These are phyloP conservation scores for Pipistrellus kuhlii DNA, from an alignment of 2,797 vertebrate species.

Conservation along the genomic window DNA sequence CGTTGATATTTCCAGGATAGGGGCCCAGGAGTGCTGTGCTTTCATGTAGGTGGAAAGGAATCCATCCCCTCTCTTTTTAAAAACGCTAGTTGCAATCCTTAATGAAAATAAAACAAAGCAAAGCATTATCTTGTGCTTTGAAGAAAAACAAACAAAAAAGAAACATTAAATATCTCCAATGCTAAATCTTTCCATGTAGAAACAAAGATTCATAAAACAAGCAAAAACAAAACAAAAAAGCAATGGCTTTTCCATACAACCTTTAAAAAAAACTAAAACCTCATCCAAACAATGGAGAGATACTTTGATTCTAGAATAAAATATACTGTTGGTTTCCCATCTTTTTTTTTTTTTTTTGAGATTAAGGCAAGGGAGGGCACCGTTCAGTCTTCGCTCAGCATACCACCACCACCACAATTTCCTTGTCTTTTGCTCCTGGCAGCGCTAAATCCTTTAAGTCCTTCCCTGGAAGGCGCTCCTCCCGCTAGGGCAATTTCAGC, in stretches of 20 bases:
- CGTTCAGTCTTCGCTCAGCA: conserved; percentile 74
- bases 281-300: too few species aligned
- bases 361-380: conserved; percentile 80
- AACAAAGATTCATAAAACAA: neutral
- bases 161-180: neutral
- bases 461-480: conserved; percentile 84
- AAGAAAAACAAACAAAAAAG: neutral
- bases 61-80: neutral
- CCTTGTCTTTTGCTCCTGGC: conserved; percentile 81
- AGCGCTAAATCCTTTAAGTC: conserved; percentile 86
- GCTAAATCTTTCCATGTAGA: neutral
- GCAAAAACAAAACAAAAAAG: neutral
- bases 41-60: neutral
- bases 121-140: neutral
- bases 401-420: conserved; percentile 81
- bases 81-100: neutral
- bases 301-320: conserved; percentile 63
- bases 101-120: conserved; percentile 41
- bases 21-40: neutral
- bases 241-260: neutral
- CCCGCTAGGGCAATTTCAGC: conserved; percentile 82
- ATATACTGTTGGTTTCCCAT: conserved; percentile 73
- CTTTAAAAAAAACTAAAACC: neutral
- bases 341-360: conserved; percentile 69
- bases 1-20: neutral